These are phyloP conservation scores for Parnassius mnemosyne DNA, from an alignment of 2,888 invertebrate species.

Conservation along the genomic window DNA sequence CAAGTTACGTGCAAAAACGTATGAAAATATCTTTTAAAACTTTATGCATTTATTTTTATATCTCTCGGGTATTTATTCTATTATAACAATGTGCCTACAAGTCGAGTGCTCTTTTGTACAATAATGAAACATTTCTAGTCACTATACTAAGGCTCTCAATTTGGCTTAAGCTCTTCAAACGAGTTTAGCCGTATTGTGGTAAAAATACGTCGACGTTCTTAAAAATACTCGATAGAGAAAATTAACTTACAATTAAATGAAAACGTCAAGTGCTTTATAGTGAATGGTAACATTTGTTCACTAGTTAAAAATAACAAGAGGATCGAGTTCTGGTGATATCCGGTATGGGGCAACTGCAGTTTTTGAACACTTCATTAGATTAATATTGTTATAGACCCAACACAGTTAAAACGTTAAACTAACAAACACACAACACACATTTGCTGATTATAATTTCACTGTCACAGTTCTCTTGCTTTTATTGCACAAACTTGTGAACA, in stretches of 20 bases:
- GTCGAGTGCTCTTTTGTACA: conserved; percentile 75
- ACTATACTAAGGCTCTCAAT: conserved; percentile 54
- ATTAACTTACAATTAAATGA: conserved; percentile 63
- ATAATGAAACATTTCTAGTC: conserved; percentile 66
- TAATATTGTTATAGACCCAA: conserved; percentile 9
- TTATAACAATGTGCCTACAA: conserved; percentile 75
- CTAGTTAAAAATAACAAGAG: conserved; percentile 53
- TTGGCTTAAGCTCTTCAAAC: conserved; percentile 37
- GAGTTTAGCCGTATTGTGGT: conserved; percentile 36
- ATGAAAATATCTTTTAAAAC: conserved; percentile 76
- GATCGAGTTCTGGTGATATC: conserved; percentile 21
- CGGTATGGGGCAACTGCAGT: conserved; percentile 25
- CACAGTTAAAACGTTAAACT: conserved; percentile 6
- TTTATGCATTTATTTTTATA: conserved; percentile 73
- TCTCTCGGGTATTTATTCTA: conserved; percentile 70
- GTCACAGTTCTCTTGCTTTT: conserved; percentile 29
- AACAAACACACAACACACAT: conserved; percentile 34
- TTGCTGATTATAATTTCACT: conserved; percentile 27
- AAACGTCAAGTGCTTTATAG: conserved; percentile 67
- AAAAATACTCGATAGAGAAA: conserved; percentile 52
- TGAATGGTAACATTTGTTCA: conserved; percentile 79
- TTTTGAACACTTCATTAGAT: conserved; percentile 31
- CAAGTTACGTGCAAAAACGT: conserved; percentile 77
- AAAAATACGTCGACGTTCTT: conserved; percentile 42
- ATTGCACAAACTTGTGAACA: conserved; percentile 38